Evolutionary conservation across 2,888 invertebrate genomes (phyloP).

Genomic region (Standfussiana lucernea): DNA sequence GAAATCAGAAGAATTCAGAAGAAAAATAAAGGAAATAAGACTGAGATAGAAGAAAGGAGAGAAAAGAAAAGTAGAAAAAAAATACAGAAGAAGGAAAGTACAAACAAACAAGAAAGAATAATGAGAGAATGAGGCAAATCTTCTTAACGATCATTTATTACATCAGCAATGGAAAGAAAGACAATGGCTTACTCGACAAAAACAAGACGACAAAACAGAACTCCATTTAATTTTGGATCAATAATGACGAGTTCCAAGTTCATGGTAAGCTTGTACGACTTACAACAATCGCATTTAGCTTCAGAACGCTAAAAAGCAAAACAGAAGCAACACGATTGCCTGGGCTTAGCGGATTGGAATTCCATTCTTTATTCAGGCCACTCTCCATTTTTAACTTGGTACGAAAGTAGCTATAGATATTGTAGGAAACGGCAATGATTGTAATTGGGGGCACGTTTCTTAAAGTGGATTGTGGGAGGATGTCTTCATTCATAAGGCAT

Average conservation of each 20-base stretch:
- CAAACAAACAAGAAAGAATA: not conserved
- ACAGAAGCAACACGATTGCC: conserved; percentile 76
- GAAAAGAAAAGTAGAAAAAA: not conserved
- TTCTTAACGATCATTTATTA: not conserved
- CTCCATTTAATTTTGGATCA: conserved; percentile 9
- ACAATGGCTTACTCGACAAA: not conserved
- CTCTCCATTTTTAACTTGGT: conserved; percentile 63
- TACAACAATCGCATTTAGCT: conserved; percentile 57
- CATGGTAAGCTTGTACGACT: conserved; percentile 55
- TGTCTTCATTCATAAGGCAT: conserved; percentile 36
- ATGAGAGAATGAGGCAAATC: not conserved
- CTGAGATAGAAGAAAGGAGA: not conserved
- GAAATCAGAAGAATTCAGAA: not conserved
- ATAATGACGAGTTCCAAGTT: conserved; percentile 45
- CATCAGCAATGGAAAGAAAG: too few species aligned
- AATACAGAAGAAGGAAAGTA: not conserved
- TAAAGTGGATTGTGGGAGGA: conserved; percentile 18
- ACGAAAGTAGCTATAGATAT: conserved; percentile 52
- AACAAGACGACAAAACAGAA: conserved; percentile 12
- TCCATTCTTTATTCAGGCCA: conserved; percentile 76
- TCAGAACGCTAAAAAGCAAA: conserved; percentile 76
- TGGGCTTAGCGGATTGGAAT: conserved; percentile 79
- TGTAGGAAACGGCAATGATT: conserved; percentile 38
- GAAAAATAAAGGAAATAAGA: not conserved
- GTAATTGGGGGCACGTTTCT: conserved; percentile 28